Percentiles rank a stretch among this genome's conserved stretches.
Evolutionary conservation across 2,888 invertebrate genomes (phyloP).

Genomic region (Ditula angustiorana): DNA sequence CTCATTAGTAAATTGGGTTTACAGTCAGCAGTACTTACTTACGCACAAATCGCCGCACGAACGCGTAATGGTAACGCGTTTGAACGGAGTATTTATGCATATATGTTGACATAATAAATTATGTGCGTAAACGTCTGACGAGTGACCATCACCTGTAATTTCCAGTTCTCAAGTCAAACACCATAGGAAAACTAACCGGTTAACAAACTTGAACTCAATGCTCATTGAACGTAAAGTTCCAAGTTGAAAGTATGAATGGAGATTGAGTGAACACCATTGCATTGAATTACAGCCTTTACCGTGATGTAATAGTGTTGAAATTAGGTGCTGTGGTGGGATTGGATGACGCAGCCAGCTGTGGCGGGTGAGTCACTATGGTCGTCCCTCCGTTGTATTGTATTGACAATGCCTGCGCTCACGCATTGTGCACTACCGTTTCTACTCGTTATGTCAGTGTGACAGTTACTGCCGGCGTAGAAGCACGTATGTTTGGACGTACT

Average conservation of each 20-base stretch:
- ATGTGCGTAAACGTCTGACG: neutral
- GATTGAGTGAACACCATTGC: conserved; percentile 44
- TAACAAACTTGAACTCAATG: conserved; percentile 9
- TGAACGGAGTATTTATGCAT: neutral
- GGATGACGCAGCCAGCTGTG: conserved; percentile 78
- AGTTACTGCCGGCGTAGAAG: conserved; percentile 49
- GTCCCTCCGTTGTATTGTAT: conserved; percentile 37
- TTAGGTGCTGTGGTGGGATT: conserved; percentile 53
- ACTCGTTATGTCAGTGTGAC: conserved; percentile 65
- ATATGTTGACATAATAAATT: neutral
- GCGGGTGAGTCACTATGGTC: conserved; percentile 67
- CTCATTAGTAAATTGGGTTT: conserved; percentile 10
- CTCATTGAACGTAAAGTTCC: neutral
- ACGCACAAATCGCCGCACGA: no score
- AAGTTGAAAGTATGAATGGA: conserved; percentile 16
- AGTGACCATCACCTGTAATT: neutral
- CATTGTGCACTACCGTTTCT: conserved; percentile 68
- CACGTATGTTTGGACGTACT: conserved; percentile 49
- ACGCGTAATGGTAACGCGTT: neutral
- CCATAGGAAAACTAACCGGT: conserved; percentile 1
- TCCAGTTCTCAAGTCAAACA: conserved; percentile 4
- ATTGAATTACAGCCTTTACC: conserved; percentile 52
- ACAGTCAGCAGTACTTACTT: neutral
- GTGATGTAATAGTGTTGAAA: conserved; percentile 52
- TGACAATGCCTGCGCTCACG: conserved; percentile 61